These are phyloP conservation scores for Cossypha caffra DNA, from an alignment of 2,797 vertebrate genomes.

Conservation along the genomic window DNA sequence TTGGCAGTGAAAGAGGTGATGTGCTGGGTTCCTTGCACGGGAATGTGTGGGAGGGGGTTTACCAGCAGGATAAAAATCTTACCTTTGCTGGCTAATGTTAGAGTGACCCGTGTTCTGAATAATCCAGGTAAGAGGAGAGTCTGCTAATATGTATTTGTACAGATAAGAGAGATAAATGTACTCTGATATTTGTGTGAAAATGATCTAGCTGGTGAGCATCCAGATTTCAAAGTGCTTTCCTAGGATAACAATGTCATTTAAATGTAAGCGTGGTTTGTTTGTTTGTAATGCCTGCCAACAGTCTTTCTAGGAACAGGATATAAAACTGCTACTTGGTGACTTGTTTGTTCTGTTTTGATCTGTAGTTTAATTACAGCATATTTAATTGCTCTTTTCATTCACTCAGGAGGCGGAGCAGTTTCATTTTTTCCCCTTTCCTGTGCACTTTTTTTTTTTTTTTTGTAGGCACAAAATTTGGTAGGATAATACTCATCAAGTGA, in stretches of 20 bases:
- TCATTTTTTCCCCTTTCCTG: neutral
- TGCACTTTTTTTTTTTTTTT: neutral
- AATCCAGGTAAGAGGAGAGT: neutral
- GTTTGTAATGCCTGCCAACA: constrained; percentile 35
- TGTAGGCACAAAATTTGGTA: neutral
- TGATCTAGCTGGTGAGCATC: neutral
- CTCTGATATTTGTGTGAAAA: fast-evolving
- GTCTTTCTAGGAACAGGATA: constrained; percentile 60
- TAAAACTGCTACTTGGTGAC: constrained; percentile 13
- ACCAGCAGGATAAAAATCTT: neutral
- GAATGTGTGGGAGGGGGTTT: neutral
- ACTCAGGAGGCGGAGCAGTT: neutral
- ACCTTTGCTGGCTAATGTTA: neutral
- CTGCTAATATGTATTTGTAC: neutral
- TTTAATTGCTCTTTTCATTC: constrained; percentile 45
- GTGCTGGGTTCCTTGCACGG: fast-evolving
- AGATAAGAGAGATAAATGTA: neutral
- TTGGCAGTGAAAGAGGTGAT: fast-evolving
- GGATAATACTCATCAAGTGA: neutral
- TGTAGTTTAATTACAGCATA: neutral
- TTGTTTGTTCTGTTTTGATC: constrained; percentile 36
- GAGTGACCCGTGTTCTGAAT: neutral
- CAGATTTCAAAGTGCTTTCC: neutral
- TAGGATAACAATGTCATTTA: neutral
- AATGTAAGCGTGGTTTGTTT: constrained; percentile 7